phyloP scores from a whole-genome alignment of 23 tunicate species.

The Trididemnum nubilum region DNA sequence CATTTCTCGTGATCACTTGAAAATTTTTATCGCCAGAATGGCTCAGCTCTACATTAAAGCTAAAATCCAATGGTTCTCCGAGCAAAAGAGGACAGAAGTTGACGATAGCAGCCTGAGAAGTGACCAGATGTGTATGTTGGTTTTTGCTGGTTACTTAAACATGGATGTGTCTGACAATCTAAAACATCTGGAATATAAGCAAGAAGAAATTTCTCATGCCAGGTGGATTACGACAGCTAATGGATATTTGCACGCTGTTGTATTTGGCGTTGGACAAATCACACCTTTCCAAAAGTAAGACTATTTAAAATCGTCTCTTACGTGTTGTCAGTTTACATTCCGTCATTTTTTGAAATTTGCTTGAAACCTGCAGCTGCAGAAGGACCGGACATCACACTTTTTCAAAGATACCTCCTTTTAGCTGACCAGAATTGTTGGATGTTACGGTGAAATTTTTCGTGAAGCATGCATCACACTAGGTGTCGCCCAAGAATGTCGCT shows the following conservation, averaged over 20 bases:
- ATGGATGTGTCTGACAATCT: neutral
- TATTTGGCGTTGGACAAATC: neutral
- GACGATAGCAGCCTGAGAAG: neutral
- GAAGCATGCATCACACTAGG: neutral
- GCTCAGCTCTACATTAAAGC: no score
- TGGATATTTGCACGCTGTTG: neutral
- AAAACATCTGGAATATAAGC: neutral
- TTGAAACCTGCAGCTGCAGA: neutral
- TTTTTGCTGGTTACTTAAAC: neutral
- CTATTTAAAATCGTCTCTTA: neutral
- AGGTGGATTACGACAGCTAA: neutral
- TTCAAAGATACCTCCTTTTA: neutral
- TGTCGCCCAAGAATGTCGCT: neutral
- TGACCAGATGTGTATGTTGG: neutral
- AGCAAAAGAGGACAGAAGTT: neutral
- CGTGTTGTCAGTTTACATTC: neutral
- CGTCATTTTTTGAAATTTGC: neutral
- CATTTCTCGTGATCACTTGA: neutral
- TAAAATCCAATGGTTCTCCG: no score
- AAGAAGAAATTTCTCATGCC: neutral
- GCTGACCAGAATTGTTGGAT: neutral
- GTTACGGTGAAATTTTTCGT: neutral
- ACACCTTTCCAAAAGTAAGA: neutral
- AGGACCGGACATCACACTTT: neutral
- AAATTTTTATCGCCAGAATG: no score